Percentiles rank a stretch among this genome's conserved stretches.
These are phyloP conservation scores for Macrosiphum euphorbiae DNA, from an alignment of 2,888 invertebrate species.

Conservation along the genomic window DNA sequence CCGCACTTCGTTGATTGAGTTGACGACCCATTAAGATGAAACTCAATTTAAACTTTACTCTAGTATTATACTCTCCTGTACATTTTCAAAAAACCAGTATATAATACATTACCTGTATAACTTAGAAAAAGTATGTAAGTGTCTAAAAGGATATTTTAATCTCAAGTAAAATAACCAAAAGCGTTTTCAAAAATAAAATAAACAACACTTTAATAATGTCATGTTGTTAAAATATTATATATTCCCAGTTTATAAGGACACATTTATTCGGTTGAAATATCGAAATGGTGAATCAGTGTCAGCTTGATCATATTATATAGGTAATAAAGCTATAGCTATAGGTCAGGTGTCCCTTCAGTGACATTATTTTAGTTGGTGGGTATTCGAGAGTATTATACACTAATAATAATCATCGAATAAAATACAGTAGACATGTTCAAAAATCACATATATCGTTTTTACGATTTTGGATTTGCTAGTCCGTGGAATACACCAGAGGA, in stretches of 20 bases:
- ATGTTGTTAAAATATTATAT: background rate
- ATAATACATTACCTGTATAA: background rate
- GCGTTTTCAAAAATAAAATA: background rate
- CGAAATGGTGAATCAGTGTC: background rate
- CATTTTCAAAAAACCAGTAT: slow-evolving; percentile 13
- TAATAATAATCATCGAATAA: background rate
- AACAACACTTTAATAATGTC: background rate
- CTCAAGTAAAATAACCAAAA: background rate
- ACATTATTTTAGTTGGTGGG: background rate
- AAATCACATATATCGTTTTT: background rate
- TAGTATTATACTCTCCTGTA: background rate
- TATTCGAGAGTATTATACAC: background rate
- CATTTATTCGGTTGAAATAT: background rate
- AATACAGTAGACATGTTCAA: too few species aligned
- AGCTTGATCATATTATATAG: background rate
- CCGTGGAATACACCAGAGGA: background rate
- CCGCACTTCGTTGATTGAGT: slow-evolving; percentile 34
- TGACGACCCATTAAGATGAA: slow-evolving; percentile 39
- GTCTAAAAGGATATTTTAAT: background rate
- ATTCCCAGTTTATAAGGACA: background rate
- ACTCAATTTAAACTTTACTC: slow-evolving; percentile 59
- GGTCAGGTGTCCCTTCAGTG: background rate
- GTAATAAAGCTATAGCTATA: background rate
- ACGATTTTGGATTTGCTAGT: background rate
- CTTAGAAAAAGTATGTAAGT: background rate